A percentile compares a stretch with the other conserved stretches of the same genome.
These are phyloP conservation scores for Agriopis aurantiaria DNA, from an alignment of 2,888 invertebrate species.

Conservation along the genomic window DNA sequence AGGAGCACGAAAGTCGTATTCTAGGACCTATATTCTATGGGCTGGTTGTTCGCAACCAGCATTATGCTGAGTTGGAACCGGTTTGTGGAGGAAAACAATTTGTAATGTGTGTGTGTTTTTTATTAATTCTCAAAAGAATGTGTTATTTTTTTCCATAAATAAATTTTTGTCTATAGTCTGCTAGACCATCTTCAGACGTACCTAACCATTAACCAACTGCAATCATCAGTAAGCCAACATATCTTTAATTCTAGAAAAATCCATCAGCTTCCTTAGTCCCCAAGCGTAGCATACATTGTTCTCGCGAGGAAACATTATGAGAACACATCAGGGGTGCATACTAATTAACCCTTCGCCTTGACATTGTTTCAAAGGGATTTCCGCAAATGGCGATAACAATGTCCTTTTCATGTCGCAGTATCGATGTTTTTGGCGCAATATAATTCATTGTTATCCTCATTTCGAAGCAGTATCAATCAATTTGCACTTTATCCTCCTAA, in stretches of 20 bases:
- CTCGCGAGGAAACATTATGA: conserved; percentile 57
- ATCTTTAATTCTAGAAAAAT: conserved; percentile 14
- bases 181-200: too few species aligned
- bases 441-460: conserved; percentile 13
- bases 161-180: too few species aligned
- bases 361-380: conserved; percentile 64
- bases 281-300: conserved; percentile 56
- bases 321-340: conserved; percentile 56
- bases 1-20: too few species aligned
- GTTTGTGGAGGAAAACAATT: too few species aligned
- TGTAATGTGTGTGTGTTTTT: too few species aligned
- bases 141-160: too few species aligned
- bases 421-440: conserved; percentile 23
- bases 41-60: too few species aligned
- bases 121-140: too few species aligned
- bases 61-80: too few species aligned
- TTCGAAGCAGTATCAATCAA: neutral
- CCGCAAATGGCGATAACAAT: conserved; percentile 50
- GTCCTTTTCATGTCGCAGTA: conserved; percentile 38
- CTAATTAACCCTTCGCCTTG: conserved; percentile 62
- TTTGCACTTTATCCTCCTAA: neutral
- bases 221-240: too few species aligned
- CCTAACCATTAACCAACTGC: too few species aligned
- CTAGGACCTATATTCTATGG: too few species aligned
- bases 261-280: conserved; percentile 52